Evolutionary conservation across 2,888 invertebrate species (phyloP), one percentile per base, ranked within the genome.

Genomic region (Apomyelois bistriatella): DNA sequence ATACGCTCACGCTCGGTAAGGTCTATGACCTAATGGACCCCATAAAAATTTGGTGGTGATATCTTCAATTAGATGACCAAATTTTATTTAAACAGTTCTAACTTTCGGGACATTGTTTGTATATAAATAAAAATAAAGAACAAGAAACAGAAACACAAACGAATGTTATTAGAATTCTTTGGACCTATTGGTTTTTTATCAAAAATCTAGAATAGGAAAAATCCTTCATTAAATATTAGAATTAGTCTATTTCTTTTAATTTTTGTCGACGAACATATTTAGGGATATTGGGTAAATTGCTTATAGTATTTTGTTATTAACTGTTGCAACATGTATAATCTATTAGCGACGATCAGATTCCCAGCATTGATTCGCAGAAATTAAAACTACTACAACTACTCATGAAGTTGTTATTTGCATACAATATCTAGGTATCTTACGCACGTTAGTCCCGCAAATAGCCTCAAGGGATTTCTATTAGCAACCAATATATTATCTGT

Each of bases 11-110:
- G 42, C 48, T 17, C 38, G 37, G 32, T 1, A 37, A 22, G 12
- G 17, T 42, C 15, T 43, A 9, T 22, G 52, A 52, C 52, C 43
- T 42, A 52, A 13, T 50, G 40, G 40, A 46, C 16, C 32, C 28
- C 16, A 46, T 46, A 30, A 40, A 16, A 16, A 32, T 12, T 32
- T 16, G 32, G 46, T 10, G 46, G 15, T 46, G 3, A 15, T 13
- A 13, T 30, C 43, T 43, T 43, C 43, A 30, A 30, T 43, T 43
- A 30, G 3, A 30, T 30, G 43, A 30, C 43, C 5, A 43, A 43
- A n/a, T 43, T 30, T 22, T 5, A 22, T 22, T 22, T 22, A 5
- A 22, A 22, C 22, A n/a, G 22, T 22, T 22, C n/a, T n/a, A n/a
- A n/a, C n/a, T n/a, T n/a, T n/a, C n/a, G n/a, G n/a, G n/a, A n/a